Base-by-base conservation (phyloP, 2,888 invertebrate genomes). In the Drosophila monieri region DNA sequence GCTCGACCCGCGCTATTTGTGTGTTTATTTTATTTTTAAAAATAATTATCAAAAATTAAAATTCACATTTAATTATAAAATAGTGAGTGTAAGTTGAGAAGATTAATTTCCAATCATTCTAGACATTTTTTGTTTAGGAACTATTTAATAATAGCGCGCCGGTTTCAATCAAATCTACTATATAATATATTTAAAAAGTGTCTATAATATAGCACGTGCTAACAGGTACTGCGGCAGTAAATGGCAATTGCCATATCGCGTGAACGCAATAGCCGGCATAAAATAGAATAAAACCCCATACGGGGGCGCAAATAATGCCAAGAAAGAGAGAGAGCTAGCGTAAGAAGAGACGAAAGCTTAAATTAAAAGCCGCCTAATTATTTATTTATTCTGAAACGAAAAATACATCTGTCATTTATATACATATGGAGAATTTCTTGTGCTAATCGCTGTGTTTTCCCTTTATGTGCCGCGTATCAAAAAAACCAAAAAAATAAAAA, bases 401-500 rank as follows among this genome's bases (percentile, higher is more conserved):
- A 60, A 60, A 56, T 25, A 18, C 58, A 21, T 39, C 30, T 30
- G 41, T 18, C 39, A 39, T 51, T 30, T 62, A 48, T 41, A 23
- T 27, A 5, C 32, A 25, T 46, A 39, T n/a, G 47, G 35, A 30
- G 46, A 30, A 73, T 41, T 46, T 39, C 15, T 55, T 55, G 56
- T 65, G 46, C 47, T 32, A 56, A 68, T 51, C 51, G 65, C 41
- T 14, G 10, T 14, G 10, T 9, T 43, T 32, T 47, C 27, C 44
- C 41, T 23, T 52, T 35, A 64, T 74, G 83, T 72, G 74, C 51
- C 54, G 68, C 48, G 67, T 47, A 30, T 58, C 37, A 53, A 39
- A 57, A 18, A 27, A n/a, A 25, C 27, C 27, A 15, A 61, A 39
- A 35, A 10, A 49, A 35, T 52, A 37, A 32, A n/a, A 25, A 39